phyloP scores from a whole-genome alignment of 2,888 invertebrate species.

The Uropetala carovei region DNA sequence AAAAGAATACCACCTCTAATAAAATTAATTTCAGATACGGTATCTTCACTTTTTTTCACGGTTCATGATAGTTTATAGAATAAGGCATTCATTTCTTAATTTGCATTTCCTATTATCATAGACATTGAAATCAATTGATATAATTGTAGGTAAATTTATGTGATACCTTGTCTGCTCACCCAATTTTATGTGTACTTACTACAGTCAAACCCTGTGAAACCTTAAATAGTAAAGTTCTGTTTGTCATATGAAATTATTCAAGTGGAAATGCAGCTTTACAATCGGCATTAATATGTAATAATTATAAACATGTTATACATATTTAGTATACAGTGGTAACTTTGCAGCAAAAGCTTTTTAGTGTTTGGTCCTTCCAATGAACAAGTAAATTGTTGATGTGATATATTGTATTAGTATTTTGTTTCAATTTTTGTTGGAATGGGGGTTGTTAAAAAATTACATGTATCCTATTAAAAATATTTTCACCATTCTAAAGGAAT shows the following conservation, averaged over 20 bases:
- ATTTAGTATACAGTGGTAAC: slow-evolving; percentile 59
- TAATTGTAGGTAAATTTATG: slow-evolving; percentile 63
- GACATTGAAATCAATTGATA: slow-evolving; percentile 58
- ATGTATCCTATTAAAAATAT: slow-evolving; percentile 64
- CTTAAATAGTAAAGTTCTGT: slow-evolving; percentile 56
- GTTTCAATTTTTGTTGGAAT: slow-evolving; percentile 63
- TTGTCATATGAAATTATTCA: slow-evolving; percentile 58
- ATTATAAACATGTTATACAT: slow-evolving; percentile 63
- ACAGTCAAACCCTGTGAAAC: slow-evolving; percentile 57
- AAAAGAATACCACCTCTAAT: neutral
- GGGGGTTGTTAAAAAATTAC: slow-evolving; percentile 64
- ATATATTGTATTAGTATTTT: slow-evolving; percentile 63
- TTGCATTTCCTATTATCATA: slow-evolving; percentile 63
- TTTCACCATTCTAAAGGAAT: slow-evolving; percentile 64
- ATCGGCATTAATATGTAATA: slow-evolving; percentile 61
- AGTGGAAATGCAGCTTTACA: slow-evolving; percentile 61
- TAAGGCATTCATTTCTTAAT: slow-evolving; percentile 62
- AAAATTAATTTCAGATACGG: neutral
- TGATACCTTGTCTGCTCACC: slow-evolving; percentile 62
- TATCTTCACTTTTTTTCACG: slow-evolving; percentile 34
- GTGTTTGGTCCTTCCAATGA: slow-evolving; percentile 64
- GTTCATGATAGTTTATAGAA: slow-evolving; percentile 54
- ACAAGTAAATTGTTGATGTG: slow-evolving; percentile 61
- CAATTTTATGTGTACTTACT: slow-evolving; percentile 61
- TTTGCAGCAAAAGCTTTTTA: slow-evolving; percentile 64